phyloP scores from a whole-genome alignment of 2,113 vertebrate species.

The Xyrauchen texanus region DNA sequence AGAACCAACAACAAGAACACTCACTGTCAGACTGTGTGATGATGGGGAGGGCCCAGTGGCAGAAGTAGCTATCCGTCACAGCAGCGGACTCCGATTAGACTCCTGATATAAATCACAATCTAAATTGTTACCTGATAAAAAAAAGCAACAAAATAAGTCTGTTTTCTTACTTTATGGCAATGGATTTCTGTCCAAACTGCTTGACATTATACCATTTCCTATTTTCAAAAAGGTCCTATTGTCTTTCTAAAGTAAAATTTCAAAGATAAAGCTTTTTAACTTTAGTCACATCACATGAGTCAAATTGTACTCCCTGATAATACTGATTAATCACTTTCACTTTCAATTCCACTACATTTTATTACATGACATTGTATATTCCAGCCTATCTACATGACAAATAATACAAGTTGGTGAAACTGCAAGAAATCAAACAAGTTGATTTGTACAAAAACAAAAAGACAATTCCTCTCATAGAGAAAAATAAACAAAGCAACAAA shows the following conservation, averaged over 20 bases:
- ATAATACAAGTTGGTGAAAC: too few relatives aligned
- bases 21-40: constrained; percentile 19
- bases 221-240: too few relatives aligned
- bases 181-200: background rate
- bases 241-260: background rate
- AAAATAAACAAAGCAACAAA: too few relatives aligned
- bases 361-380: too few relatives aligned
- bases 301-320: background rate
- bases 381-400: too few relatives aligned
- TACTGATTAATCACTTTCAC: constrained; percentile 18
- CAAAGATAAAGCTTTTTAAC: background rate
- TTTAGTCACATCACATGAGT: background rate
- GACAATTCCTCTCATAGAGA: too few relatives aligned
- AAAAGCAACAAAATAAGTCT: background rate
- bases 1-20: constrained; percentile 52
- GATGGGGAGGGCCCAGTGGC: background rate
- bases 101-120: constrained; percentile 31
- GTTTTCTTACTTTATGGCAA: background rate
- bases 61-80: constrained; percentile 39
- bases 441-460: too few relatives aligned
- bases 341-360: constrained; percentile 23
- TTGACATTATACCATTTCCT: background rate
- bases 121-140: constrained; percentile 8
- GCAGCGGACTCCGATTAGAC: background rate
- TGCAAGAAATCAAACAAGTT: too few relatives aligned